phyloP scores from a whole-genome alignment of 1,140 invertebrate genomes.

The Thalassaphorura encarpata region DNA sequence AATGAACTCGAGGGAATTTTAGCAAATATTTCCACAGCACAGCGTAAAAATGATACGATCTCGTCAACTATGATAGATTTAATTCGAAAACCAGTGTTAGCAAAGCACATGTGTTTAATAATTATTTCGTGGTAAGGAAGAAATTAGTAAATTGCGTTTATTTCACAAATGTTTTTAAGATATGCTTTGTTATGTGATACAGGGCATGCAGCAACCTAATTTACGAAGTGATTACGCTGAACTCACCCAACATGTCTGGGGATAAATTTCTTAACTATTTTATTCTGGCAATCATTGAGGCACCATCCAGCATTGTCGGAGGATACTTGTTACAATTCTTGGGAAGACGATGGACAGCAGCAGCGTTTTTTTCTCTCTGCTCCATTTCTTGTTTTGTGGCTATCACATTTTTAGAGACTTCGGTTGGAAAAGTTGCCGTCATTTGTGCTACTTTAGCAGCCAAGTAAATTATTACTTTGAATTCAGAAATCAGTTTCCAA shows the following conservation, averaged over 20 bases:
- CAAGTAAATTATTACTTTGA: conserved; percentile 8
- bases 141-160: too few species aligned
- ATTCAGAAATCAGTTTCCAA: background rate
- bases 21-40: too few species aligned
- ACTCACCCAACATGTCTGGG: conserved; percentile 49
- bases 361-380: conserved; percentile 5
- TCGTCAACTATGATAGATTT: too few species aligned
- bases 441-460: background rate
- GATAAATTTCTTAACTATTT: conserved; percentile 59
- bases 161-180: too few species aligned
- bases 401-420: background rate
- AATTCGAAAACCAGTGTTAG: too few species aligned
- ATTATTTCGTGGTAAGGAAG: too few species aligned
- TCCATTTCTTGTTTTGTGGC: conserved; percentile 3
- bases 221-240: conserved; percentile 50
- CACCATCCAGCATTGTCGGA: conserved; percentile 41
- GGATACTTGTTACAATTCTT: background rate
- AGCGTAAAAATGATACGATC: too few species aligned
- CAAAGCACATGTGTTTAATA: too few species aligned
- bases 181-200: too few species aligned
- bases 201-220: conserved; percentile 48
- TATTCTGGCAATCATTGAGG: conserved; percentile 49
- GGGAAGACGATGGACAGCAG: conserved; percentile 16
- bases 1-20: too few species aligned
- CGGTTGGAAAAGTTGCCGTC: background rate